phyloP scores from a whole-genome alignment of 2,797 vertebrate genomes.

The Helicolenus hilgendorfi region DNA sequence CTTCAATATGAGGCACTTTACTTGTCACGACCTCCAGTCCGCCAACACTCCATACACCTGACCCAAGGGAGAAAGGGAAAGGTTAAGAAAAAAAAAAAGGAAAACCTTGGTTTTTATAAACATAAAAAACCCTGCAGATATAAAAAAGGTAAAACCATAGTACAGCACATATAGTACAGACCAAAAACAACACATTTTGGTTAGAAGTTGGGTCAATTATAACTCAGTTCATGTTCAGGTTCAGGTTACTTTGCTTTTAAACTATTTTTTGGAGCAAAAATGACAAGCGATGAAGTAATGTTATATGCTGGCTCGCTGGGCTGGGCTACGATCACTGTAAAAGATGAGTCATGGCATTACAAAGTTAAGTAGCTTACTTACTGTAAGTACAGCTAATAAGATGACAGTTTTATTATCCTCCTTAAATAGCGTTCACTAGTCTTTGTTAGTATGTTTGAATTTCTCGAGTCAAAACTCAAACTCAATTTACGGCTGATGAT shows the following conservation, averaged over 20 bases:
- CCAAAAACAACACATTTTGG: not conserved
- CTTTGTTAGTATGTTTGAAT: not conserved
- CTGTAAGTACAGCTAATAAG: not conserved
- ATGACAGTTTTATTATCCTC: not conserved
- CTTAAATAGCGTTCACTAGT: not conserved
- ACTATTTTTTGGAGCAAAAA: not conserved
- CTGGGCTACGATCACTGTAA: not conserved
- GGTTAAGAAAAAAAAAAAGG: not conserved
- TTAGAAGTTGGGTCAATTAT: not conserved
- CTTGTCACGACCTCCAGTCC: conserved; percentile 94
- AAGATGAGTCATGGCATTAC: conserved; percentile 10
- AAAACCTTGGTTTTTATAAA: not conserved
- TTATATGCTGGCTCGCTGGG: not conserved
- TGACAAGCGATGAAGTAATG: not conserved
- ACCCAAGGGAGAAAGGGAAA: not conserved
- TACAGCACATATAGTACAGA: not conserved
- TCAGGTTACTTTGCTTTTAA: not conserved
- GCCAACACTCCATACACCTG: conserved; percentile 90
- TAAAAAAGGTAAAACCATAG: not conserved
- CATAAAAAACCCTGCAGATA: not conserved
- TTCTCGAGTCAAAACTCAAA: not conserved
- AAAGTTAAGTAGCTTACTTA: conserved; percentile 7
- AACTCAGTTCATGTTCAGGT: not conserved
- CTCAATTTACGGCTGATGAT: not conserved
- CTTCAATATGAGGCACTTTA: conserved; percentile 91